Evolutionary conservation across 2,888 invertebrate genomes (phyloP).

Genomic region (Leptopilina myrica): DNA sequence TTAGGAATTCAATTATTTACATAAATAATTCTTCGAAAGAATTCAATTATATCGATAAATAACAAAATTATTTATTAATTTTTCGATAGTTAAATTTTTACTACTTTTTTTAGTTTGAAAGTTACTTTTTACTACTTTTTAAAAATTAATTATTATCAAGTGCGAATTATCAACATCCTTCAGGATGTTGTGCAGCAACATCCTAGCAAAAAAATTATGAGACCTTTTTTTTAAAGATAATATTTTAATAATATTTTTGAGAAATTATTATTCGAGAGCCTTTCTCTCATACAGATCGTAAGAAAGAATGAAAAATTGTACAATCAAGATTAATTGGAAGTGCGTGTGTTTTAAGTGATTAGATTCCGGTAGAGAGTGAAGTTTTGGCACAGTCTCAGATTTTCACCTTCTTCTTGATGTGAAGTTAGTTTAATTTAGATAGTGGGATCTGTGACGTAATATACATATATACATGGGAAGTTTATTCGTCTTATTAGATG

Average conservation of each 20-base stretch:
- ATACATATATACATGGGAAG: conserved; percentile 64
- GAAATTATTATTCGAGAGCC: not conserved
- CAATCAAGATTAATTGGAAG: conserved; percentile 63
- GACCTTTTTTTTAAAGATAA: too few relatives aligned
- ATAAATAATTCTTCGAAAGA: too few relatives aligned
- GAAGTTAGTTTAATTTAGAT: conserved; percentile 70
- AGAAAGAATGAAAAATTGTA: conserved; percentile 29
- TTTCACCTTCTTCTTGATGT: conserved; percentile 65
- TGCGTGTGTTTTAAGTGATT: conserved; percentile 66
- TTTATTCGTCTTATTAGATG: conserved; percentile 59
- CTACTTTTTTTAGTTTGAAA: too few relatives aligned
- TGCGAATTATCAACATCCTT: too few relatives aligned
- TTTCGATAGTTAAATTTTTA: too few relatives aligned
- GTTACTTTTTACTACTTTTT: too few relatives aligned
- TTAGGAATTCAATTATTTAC: too few relatives aligned
- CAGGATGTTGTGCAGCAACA: too few relatives aligned
- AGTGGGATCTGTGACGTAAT: conserved; percentile 66
- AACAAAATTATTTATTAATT: too few relatives aligned
- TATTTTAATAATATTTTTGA: not conserved
- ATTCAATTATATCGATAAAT: too few relatives aligned
- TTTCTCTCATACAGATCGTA: not conserved
- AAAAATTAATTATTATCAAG: too few relatives aligned
- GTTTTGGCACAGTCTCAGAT: conserved; percentile 68
- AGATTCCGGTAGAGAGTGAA: conserved; percentile 65
- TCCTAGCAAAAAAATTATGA: too few relatives aligned